Evolutionary conservation across 2,113 vertebrate species (phyloP).

Genomic region (Pontoporia blainvillei): DNA sequence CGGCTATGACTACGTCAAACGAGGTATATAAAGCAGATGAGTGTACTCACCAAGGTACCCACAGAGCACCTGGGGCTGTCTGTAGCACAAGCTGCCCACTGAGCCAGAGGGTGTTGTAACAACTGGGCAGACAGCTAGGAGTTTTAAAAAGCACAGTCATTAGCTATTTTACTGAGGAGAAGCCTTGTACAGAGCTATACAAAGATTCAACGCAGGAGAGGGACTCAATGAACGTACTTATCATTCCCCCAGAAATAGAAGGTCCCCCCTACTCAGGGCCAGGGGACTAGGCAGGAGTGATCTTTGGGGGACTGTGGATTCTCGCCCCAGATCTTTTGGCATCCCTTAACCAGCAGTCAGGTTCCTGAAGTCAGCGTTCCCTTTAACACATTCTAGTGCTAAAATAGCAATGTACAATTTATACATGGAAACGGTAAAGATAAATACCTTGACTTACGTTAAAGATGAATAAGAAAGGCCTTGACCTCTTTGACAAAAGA

Average conservation of each 20-base stretch:
- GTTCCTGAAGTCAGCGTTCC: not conserved
- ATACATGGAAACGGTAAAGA: not conserved
- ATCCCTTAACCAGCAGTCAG: not conserved
- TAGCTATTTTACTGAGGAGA: conserved; percentile 59
- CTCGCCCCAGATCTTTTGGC: not conserved
- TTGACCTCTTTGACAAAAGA: conserved; percentile 29
- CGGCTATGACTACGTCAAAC: not conserved
- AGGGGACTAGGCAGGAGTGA: not conserved
- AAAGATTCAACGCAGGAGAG: conserved; percentile 48
- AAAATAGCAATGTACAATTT: not conserved
- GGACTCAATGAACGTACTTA: not conserved
- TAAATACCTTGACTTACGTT: conserved; percentile 13
- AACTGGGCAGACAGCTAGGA: conserved; percentile 74
- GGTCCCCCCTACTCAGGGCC: not conserved
- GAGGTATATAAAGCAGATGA: conserved; percentile 61
- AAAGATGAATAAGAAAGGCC: not conserved
- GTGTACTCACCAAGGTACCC: conserved; percentile 74
- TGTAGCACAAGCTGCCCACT: conserved; percentile 70
- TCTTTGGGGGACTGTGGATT: not conserved
- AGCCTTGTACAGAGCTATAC: conserved; percentile 57
- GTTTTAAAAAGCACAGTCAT: conserved; percentile 75
- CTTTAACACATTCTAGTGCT: not conserved
- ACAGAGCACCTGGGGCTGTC: conserved; percentile 73
- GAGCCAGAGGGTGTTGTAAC: conserved; percentile 72
- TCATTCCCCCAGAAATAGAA: not conserved